Percentiles rank a stretch among this genome's conserved stretches.
These are phyloP conservation scores for Aplocera efformata DNA, from an alignment of 2,888 invertebrate species.

Conservation along the genomic window DNA sequence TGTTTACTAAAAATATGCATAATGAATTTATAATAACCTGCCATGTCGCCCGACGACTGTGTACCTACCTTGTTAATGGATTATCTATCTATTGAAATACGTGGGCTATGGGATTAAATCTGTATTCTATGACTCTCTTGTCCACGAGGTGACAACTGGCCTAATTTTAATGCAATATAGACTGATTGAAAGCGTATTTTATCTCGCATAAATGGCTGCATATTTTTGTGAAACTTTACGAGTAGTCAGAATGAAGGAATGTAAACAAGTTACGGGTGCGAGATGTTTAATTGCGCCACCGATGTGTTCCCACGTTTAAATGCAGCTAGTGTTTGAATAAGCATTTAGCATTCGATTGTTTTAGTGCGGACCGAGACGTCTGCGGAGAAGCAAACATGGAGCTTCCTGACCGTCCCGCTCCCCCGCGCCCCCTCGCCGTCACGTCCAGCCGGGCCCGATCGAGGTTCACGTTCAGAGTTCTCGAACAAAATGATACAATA, in stretches of 20 bases:
- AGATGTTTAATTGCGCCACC: constrained; percentile 70
- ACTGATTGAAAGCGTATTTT: constrained; percentile 17
- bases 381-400: constrained; percentile 67
- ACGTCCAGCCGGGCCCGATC: constrained; percentile 13
- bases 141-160: constrained; percentile 22
- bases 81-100: constrained; percentile 36
- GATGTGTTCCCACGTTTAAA: constrained; percentile 76
- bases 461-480: constrained; percentile 2
- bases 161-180: constrained; percentile 18
- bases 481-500: constrained; percentile 11
- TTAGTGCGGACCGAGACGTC: constrained; percentile 75
- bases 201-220: constrained; percentile 8
- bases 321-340: constrained; percentile 72
- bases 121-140: constrained; percentile 24
- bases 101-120: constrained; percentile 26
- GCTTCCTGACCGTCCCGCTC: constrained; percentile 52
- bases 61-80: constrained; percentile 27
- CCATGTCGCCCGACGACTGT: constrained; percentile 51
- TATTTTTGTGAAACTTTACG: constrained; percentile 19
- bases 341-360: constrained; percentile 79
- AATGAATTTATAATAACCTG: constrained; percentile 78
- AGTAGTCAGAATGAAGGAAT: constrained; percentile 42
- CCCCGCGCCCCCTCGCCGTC: constrained; percentile 19
- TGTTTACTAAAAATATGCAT: constrained; percentile 81
- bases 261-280: constrained; percentile 48